Evolutionary conservation across 2,113 vertebrate genomes (phyloP).

Genomic region (Canis aureus): DNA sequence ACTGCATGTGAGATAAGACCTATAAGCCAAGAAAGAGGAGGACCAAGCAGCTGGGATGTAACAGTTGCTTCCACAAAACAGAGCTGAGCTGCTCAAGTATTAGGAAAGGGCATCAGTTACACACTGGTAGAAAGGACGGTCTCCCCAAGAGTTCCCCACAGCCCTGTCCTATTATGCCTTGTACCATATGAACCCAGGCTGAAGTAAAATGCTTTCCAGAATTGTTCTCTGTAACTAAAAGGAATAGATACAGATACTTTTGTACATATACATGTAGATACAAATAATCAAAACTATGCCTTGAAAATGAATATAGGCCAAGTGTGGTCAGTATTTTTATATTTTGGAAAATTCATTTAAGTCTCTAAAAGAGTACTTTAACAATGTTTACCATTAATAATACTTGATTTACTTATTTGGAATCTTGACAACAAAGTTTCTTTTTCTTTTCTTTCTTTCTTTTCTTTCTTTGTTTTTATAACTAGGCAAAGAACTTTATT

Average conservation of each 20-base stretch:
- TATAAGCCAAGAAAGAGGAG: not conserved
- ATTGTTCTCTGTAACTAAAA: slow-evolving; percentile 52
- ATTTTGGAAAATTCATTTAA: not conserved
- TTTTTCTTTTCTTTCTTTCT: not conserved
- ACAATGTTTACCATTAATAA: not conserved
- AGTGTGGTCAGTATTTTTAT: not conserved
- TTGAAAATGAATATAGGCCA: not conserved
- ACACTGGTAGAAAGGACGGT: not conserved
- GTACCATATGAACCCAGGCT: not conserved
- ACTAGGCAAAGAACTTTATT: not conserved
- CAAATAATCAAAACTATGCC: not conserved
- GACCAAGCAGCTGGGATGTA: not conserved
- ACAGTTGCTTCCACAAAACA: not conserved
- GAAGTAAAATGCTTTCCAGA: slow-evolving; percentile 22
- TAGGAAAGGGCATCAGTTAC: not conserved
- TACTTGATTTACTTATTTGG: not conserved
- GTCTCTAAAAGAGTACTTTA: not conserved
- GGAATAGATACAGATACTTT: not conserved
- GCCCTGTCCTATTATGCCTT: not conserved
- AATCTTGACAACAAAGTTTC: slow-evolving; percentile 30
- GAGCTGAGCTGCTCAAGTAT: not conserved
- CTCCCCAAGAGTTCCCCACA: not conserved
- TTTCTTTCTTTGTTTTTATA: not conserved
- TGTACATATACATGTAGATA: not conserved
- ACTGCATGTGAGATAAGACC: not conserved